Base-by-base conservation (phyloP, 2,797 vertebrate genomes). In the Sarcoramphus papa region DNA sequence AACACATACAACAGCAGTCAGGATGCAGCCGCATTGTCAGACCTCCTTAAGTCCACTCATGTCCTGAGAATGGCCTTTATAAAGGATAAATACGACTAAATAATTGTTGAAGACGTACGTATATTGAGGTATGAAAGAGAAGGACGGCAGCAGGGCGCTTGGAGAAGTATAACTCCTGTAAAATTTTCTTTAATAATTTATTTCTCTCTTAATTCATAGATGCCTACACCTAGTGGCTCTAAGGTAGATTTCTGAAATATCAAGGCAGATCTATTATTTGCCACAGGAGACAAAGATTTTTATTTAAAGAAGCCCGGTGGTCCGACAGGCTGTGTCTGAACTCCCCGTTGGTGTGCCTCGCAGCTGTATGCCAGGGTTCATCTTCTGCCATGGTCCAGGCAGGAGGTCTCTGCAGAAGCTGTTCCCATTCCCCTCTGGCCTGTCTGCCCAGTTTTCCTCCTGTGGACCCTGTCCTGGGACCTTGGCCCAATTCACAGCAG, bases 391-490 rank as follows among this genome's bases (percentile, higher is more conserved):
- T 23, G 21, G 27, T 60, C 53, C 78, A 51, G 53, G 12, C 1
- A 1, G n/a, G 14, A 69, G 4, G 9, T 9, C 37, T 56, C 43
- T 33, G 40, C 15, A 78, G 48, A 75, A 59, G 51, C 14, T 4
- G 1, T 25, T 84, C 35, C 21, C 15, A 8, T 54, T 85, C 2
- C 19, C 12, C 4, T 30, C n/a, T 59, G 53, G 45, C 24, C 27
- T 51, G 19, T 27, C 54, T 65, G 53, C 48, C 24, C 19, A 18
- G 0, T 43, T 56, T 72, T 75, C 13, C 10, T 56, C 7, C 10
- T 0, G 0, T 11, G 18, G 18, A 51, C 30, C 57, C 14, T 60
- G 9, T 54, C 33, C 19, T 0, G 3, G 40, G 10, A 35, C 24
- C 27, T 50, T 35, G 40, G 62, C 19, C 43, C 70, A n/a, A 59